Percentiles rank a stretch among this genome's conserved stretches.
Conservation (phyloP, 2,113 vertebrate genomes). For the Oncorhynchus tshawytscha region DNA sequence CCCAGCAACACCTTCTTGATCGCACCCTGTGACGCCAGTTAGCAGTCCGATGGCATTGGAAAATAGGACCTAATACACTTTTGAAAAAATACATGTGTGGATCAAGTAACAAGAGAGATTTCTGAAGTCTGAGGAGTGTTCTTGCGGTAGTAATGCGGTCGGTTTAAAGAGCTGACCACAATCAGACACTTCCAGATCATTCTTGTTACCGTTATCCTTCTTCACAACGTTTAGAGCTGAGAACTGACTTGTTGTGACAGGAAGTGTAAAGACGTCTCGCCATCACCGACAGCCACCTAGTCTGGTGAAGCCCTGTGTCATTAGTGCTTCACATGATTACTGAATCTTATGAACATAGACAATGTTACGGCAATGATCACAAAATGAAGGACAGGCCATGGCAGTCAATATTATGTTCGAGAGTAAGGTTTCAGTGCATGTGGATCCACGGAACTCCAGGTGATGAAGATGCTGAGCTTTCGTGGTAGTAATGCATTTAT, state of each 20-base stretch:
- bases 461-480: slow-evolving; percentile 30
- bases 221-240: slow-evolving; percentile 30
- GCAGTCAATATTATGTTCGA: too few relatives aligned
- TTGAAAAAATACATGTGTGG: slow-evolving; percentile 37
- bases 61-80: slow-evolving; percentile 31
- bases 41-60: slow-evolving; percentile 36
- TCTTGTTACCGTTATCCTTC: slow-evolving; percentile 19
- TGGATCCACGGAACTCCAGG: slow-evolving; percentile 30
- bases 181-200: neutral
- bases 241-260: slow-evolving; percentile 25
- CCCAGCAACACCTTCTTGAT: slow-evolving; percentile 70
- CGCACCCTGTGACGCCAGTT: slow-evolving; percentile 59
- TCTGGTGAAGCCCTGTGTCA: neutral
- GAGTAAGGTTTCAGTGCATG: too few relatives aligned
- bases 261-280: slow-evolving; percentile 51
- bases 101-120: too few relatives aligned
- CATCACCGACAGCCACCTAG: slow-evolving; percentile 42
- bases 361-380: too few relatives aligned
- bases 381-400: too few relatives aligned
- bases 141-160: neutral
- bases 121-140: neutral
- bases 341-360: too few relatives aligned
- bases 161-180: too few relatives aligned
- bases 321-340: slow-evolving; percentile 7
- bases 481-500: neutral